phyloP scores from a whole-genome alignment of 2,797 vertebrate genomes.

The Acipenser ruthenus region DNA sequence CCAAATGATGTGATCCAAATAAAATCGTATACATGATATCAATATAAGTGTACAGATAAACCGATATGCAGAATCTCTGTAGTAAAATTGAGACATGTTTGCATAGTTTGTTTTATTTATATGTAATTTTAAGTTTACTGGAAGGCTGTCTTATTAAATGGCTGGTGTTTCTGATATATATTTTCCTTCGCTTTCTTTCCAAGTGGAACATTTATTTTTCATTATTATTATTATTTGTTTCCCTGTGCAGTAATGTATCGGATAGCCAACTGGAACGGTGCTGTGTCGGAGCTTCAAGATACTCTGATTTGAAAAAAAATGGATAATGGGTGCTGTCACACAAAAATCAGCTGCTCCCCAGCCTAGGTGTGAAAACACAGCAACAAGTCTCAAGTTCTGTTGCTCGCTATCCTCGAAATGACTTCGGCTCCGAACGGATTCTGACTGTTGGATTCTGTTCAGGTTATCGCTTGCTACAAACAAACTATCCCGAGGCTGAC shows the following conservation, averaged over 20 bases:
- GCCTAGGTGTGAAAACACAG: conserved; percentile 9
- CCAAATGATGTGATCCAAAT: no score
- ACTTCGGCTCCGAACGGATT: conserved; percentile 20
- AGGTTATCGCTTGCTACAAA: conserved; percentile 9
- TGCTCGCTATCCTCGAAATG: conserved; percentile 24
- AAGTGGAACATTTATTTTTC: conserved; percentile 15
- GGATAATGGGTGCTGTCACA: conserved; percentile 19
- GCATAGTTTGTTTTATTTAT: no score
- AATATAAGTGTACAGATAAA: no score
- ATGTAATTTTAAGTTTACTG: no score
- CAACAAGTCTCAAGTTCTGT: conserved; percentile 15
- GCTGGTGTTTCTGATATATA: no score
- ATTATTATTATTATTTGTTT: not conserved
- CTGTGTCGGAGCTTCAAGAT: conserved; percentile 17
- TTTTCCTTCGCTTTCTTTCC: not conserved
- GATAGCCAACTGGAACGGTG: conserved; percentile 1
- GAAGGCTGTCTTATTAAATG: no score
- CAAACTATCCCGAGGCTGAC: not conserved
- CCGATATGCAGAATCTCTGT: no score
- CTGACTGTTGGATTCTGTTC: conserved; percentile 26
- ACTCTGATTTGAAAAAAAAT: conserved; percentile 22
- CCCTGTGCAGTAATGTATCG: conserved; percentile 7
- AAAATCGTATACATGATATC: no score
- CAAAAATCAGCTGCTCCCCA: conserved; percentile 10
- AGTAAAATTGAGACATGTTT: no score